Evolutionary conservation across 2,113 vertebrate species (phyloP).

Genomic region (Osmerus mordax): DNA sequence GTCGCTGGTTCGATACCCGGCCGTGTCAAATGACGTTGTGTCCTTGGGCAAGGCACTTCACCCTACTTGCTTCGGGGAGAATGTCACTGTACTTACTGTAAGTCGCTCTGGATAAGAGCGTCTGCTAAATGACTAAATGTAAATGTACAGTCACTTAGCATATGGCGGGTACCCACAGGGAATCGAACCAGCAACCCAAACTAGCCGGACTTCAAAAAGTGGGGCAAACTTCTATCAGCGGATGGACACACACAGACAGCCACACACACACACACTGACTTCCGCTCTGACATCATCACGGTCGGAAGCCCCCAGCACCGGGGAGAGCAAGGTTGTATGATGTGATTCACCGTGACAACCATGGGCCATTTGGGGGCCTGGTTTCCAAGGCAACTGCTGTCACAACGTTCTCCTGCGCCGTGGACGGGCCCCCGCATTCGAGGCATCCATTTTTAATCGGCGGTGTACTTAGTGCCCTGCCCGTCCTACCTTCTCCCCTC

Average conservation of each 20-base stretch:
- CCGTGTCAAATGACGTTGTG: no score
- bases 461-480: slow-evolving; percentile 64
- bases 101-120: no score
- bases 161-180: neutral
- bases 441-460: slow-evolving; percentile 71
- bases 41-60: no score
- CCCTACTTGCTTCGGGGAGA: no score
- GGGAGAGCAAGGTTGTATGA: slow-evolving; percentile 51
- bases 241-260: neutral
- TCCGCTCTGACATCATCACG: neutral
- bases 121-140: no score
- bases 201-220: neutral
- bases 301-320: slow-evolving; percentile 3
- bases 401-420: slow-evolving; percentile 53
- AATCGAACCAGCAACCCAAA: neutral
- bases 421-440: neutral
- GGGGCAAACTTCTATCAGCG: neutral
- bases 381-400: slow-evolving; percentile 69
- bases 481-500: slow-evolving; percentile 60
- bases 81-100: no score
- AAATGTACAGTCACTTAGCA: no score
- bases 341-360: slow-evolving; percentile 68
- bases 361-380: slow-evolving; percentile 61
- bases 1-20: no score
- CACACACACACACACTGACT: neutral